phyloP scores from a whole-genome alignment of 1,140 invertebrate species.

The Listronotus oregonensis region DNA sequence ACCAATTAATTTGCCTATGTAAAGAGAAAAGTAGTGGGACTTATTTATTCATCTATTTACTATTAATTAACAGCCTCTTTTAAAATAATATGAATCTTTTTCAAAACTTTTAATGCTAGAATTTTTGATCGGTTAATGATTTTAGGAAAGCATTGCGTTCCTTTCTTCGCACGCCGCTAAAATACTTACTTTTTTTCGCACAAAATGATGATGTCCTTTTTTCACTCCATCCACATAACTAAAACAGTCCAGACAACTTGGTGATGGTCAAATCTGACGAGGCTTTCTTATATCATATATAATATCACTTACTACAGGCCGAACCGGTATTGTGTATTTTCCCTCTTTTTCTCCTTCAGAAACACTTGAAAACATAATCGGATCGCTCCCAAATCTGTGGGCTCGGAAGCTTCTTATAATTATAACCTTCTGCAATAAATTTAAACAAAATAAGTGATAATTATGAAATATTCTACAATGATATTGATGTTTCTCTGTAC shows the following conservation, averaged over 20 bases:
- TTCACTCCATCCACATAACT: slow-evolving; percentile 81
- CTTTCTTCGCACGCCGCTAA: no score
- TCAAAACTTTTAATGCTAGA: no score
- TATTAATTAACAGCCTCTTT: no score
- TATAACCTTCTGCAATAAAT: slow-evolving; percentile 78
- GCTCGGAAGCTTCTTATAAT: slow-evolving; percentile 78
- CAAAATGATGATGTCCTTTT: slow-evolving; percentile 86
- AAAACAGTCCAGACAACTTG: slow-evolving; percentile 82
- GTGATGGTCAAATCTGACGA: slow-evolving; percentile 90
- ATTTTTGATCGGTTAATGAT: no score
- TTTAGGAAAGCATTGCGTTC: no score
- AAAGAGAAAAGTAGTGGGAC: no score
- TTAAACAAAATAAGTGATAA: neutral
- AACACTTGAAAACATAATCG: slow-evolving; percentile 96
- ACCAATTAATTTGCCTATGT: no score
- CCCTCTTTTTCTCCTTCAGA: slow-evolving; percentile 73
- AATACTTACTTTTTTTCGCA: slow-evolving; percentile 95
- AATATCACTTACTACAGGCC: slow-evolving; percentile 85
- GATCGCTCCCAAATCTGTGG: slow-evolving; percentile 90
- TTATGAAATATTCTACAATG: no score
- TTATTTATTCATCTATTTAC: no score
- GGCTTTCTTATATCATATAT: slow-evolving; percentile 97
- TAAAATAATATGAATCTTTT: no score
- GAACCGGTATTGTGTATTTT: slow-evolving; percentile 77
- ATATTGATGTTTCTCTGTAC: no score